phyloP scores from a whole-genome alignment of 2,888 invertebrate genomes.

The Rhamnusium bicolor region DNA sequence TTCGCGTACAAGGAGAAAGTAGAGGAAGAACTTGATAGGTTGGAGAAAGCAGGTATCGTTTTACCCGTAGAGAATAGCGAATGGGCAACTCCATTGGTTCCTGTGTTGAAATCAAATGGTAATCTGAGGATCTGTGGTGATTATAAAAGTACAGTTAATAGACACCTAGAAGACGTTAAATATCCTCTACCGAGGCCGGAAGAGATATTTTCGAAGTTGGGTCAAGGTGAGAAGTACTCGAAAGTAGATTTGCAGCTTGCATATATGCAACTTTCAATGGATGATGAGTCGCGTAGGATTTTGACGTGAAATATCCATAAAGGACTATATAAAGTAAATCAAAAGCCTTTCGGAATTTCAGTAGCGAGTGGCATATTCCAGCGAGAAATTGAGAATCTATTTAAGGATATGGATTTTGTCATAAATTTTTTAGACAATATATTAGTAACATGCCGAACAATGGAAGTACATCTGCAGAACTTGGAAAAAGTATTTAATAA shows the following conservation, averaged over 20 bases:
- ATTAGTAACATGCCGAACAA: constrained; percentile 54
- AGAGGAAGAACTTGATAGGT: constrained; percentile 43
- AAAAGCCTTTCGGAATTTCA: constrained; percentile 65
- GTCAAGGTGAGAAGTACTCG: constrained; percentile 51
- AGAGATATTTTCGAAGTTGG: constrained; percentile 53
- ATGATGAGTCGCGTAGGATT: constrained; percentile 55
- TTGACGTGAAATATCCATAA: constrained; percentile 61
- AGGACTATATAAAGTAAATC: constrained; percentile 61
- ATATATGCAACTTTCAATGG: constrained; percentile 62
- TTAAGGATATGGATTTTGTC: constrained; percentile 58
- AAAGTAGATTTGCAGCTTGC: constrained; percentile 51
- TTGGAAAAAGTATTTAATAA: constrained; percentile 53
- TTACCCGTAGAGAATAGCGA: constrained; percentile 44
- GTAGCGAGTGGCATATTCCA: constrained; percentile 65
- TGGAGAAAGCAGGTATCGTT: constrained; percentile 55
- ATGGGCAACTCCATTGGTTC: constrained; percentile 52
- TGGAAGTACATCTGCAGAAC: constrained; percentile 51
- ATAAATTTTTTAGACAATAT: constrained; percentile 62
- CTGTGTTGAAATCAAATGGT: constrained; percentile 48
- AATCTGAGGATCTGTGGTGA: constrained; percentile 51
- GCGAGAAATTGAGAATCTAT: constrained; percentile 59
- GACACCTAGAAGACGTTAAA: constrained; percentile 44
- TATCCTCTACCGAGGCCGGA: constrained; percentile 55
- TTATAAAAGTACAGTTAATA: constrained; percentile 53
- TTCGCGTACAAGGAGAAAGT: constrained; percentile 55